These are phyloP conservation scores for Pteruthius melanotis DNA, from an alignment of 2,113 vertebrate genomes.

Conservation along the genomic window DNA sequence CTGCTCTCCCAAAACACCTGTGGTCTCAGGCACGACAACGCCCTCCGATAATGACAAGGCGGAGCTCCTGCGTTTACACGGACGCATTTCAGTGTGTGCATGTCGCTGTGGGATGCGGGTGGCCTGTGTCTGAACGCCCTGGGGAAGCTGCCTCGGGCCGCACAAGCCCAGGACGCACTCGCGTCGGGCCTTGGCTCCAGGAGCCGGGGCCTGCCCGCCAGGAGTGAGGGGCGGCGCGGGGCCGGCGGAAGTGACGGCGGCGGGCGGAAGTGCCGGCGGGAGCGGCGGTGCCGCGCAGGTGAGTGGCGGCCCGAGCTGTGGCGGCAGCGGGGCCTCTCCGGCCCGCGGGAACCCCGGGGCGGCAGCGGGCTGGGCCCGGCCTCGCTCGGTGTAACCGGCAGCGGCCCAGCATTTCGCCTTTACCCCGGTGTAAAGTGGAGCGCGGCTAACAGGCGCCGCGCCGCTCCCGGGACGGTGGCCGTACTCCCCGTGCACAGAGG, in stretches of 20 bases:
- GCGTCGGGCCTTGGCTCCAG: neutral
- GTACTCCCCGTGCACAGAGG: too few species aligned
- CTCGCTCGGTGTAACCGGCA: accelerated
- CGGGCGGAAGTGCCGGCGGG: neutral
- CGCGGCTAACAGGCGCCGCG: accelerated
- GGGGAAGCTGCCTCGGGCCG: neutral
- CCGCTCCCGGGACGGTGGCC: accelerated
- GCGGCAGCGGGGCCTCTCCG: too few species aligned
- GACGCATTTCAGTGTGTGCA: accelerated
- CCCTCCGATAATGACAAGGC: too few species aligned
- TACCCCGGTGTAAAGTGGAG: accelerated
- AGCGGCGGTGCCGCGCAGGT: neutral
- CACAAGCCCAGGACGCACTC: too few species aligned
- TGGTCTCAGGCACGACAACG: too few species aligned
- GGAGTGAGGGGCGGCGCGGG: too few species aligned
- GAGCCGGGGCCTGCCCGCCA: too few species aligned
- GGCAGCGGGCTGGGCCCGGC: neutral
- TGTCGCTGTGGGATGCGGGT: accelerated
- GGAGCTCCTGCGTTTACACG: accelerated
- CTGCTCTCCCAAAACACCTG: neutral
- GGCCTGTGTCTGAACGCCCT: accelerated
- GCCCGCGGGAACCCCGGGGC: too few species aligned
- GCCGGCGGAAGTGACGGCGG: accelerated
- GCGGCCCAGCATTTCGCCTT: neutral
- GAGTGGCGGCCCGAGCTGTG: accelerated